Conservation (phyloP, 1,140 invertebrate genomes). For the Cheumatopsyche charites region DNA sequence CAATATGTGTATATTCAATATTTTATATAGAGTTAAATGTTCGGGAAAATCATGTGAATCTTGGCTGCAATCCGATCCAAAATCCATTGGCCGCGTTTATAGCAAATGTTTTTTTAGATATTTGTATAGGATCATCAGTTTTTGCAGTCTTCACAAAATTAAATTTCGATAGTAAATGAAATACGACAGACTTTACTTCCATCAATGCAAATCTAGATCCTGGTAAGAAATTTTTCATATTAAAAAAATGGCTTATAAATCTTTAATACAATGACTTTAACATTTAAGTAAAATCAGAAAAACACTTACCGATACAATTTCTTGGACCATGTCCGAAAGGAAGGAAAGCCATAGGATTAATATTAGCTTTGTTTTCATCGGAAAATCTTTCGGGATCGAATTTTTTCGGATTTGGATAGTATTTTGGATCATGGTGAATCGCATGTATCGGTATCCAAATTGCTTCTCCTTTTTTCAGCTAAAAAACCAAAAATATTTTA, state of each 20-base stretch:
- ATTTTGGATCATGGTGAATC: conserved; percentile 56
- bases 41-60: too few species aligned
- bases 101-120: conserved; percentile 44
- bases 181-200: conserved; percentile 51
- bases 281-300: too few species aligned
- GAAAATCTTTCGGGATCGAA: conserved; percentile 58
- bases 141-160: conserved; percentile 49
- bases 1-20: too few species aligned
- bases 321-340: conserved; percentile 53
- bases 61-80: conserved; percentile 48
- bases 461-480: conserved; percentile 45
- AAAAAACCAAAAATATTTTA: background rate
- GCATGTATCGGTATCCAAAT: conserved; percentile 49
- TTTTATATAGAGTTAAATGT: too few species aligned
- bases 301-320: conserved; percentile 57
- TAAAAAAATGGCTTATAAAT: too few species aligned
- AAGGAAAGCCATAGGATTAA: conserved; percentile 50
- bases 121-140: conserved; percentile 38
- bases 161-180: conserved; percentile 50
- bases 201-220: conserved; percentile 56
- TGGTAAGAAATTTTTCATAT: too few species aligned
- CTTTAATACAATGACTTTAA: background rate
- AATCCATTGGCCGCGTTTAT: conserved; percentile 45
- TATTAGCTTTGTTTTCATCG: conserved; percentile 50
- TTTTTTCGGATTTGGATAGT: conserved; percentile 63